Percentiles rank a stretch among this genome's conserved stretches.
Evolutionary conservation across 1,140 invertebrate genomes (phyloP).

Genomic region (Drosophila pruinosa): DNA sequence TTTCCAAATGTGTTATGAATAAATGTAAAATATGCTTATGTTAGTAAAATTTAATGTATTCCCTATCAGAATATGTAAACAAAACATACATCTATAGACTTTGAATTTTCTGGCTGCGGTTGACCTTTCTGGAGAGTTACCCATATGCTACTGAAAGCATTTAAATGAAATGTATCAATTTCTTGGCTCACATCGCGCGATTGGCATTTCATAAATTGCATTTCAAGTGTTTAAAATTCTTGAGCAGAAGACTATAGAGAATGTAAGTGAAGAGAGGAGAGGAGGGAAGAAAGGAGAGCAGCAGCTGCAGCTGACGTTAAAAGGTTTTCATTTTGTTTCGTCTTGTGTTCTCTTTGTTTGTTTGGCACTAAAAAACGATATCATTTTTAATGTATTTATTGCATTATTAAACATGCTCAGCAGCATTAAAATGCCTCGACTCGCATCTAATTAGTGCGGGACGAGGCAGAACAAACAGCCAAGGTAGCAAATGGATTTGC

Average conservation of each 20-base stretch:
- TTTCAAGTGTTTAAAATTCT: neutral
- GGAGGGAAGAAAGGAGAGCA: neutral
- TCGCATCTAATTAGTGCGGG: slow-evolving; percentile 56
- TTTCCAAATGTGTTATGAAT: too few relatives aligned
- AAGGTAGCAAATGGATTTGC: neutral
- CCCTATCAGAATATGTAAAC: too few relatives aligned
- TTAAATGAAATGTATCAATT: slow-evolving; percentile 3
- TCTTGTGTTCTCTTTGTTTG: neutral
- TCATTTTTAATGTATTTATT: slow-evolving; percentile 36
- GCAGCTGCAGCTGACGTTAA: neutral
- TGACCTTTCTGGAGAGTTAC: too few relatives aligned
- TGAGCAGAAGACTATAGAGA: too few relatives aligned
- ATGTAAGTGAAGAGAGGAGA: neutral
- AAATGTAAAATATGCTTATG: too few relatives aligned
- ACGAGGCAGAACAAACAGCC: slow-evolving; percentile 17
- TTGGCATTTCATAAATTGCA: neutral
- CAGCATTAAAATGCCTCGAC: slow-evolving; percentile 54
- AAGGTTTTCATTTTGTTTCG: neutral
- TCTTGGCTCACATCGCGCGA: neutral
- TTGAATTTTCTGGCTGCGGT: too few relatives aligned
- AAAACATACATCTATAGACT: too few relatives aligned
- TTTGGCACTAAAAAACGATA: neutral
- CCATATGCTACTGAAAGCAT: too few relatives aligned
- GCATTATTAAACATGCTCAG: slow-evolving; percentile 35
- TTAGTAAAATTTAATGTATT: too few relatives aligned